Conservation (phyloP, 2,797 vertebrate species). For the Pristis pectinata region DNA sequence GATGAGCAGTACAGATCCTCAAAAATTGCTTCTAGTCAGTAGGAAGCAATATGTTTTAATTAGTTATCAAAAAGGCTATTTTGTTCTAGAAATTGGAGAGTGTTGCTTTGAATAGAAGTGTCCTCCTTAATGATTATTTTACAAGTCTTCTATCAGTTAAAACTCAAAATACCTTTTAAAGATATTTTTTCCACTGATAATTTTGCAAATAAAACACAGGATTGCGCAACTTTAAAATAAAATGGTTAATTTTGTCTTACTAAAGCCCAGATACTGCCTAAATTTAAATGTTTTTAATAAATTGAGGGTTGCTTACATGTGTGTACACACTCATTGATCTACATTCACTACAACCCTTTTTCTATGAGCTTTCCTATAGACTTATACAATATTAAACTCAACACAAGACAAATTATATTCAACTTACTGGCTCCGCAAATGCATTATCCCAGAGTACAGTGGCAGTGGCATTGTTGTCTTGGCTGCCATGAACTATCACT, state of each 20-base stretch:
- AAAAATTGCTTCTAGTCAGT: not conserved
- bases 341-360: not conserved
- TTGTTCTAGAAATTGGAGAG: not conserved
- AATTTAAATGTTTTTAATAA: not conserved
- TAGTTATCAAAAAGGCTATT: not conserved
- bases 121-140: not conserved
- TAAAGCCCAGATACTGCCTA: not conserved
- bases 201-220: not conserved
- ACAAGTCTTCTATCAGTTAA: not conserved
- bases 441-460: slow-evolving; percentile 95
- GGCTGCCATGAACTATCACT: slow-evolving; percentile 90
- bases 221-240: not conserved
- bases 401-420: fast-evolving
- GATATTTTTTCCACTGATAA: too few species aligned
- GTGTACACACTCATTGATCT: not conserved
- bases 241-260: not conserved
- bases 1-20: not conserved
- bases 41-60: not conserved
- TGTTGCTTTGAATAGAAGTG: not conserved
- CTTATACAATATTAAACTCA: not conserved
- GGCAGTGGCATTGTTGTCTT: slow-evolving; percentile 92
- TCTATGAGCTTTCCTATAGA: not conserved
- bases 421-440: slow-evolving; percentile 85
- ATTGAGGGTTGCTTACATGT: not conserved
- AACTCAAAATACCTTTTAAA: not conserved